Base-by-base conservation (phyloP, 2,888 invertebrate species). In the Nomada fabriciana region DNA sequence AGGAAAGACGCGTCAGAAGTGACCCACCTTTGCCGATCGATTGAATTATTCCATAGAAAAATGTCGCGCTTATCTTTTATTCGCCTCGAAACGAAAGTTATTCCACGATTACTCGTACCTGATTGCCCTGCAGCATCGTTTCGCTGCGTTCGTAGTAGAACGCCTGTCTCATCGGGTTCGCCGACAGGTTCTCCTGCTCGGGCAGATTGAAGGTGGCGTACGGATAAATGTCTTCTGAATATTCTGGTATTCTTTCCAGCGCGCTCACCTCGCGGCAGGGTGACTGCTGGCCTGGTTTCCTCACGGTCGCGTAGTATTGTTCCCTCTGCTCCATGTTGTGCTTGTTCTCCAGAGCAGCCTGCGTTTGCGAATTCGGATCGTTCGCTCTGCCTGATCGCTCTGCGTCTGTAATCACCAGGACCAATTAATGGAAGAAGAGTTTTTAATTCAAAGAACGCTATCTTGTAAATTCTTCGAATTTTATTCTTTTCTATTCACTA, bases 151-250 rank as follows among this genome's bases (percentile, higher is more conserved):
- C 93, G 89, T 94, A 93, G 84, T 93, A 91, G 83, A 91, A 93
- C 52, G 93, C 94, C 85, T 93, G 93, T 78, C 92, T 89, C 76
- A 93, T 94, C 65, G 94, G 94, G 88, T 95, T 95, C 47, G 94
- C 94, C 47, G 95, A 94, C 87, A 95, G 94, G 87, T 94, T 95
- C 89, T 95, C 95, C 92, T 95, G 94, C 91, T 95, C 95, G 85
- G 95, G 95, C 88, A 95, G 94, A 92, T 95, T 95, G 92, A 95
- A 95, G 84, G 95, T 95, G 72, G 95, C 95, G 91, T 95, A 95
- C 70, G 95, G 95, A 93, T 95, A 95, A 90, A 95, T 95, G 90
- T 95, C 95, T 92, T 95, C 95, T 61, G 95, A 95, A 92, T 95
- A 95, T 92, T 95, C 95, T 81, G 95, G 95, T 89, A 95, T 95